Percentiles rank a stretch among this genome's conserved stretches.
Conservation (phyloP, 1,140 invertebrate genomes). For the Heliothis virescens region DNA sequence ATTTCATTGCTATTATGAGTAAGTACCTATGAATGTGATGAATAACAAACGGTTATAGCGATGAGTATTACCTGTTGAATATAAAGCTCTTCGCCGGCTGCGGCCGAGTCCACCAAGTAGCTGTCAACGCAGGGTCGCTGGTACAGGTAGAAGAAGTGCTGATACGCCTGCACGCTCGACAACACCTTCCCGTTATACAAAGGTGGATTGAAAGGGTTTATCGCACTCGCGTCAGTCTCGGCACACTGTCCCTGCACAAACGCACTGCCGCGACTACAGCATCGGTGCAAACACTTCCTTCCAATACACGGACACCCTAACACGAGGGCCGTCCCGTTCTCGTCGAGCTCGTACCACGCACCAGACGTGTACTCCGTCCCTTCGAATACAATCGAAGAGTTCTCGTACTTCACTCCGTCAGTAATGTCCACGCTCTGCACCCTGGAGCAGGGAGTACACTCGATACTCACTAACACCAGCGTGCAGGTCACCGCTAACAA, state of each 20-base stretch:
- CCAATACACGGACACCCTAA: slow-evolving; percentile 73
- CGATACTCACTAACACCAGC: slow-evolving; percentile 54
- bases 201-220: slow-evolving; percentile 71
- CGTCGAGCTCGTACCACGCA: slow-evolving; percentile 67
- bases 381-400: slow-evolving; percentile 67
- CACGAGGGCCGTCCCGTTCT: slow-evolving; percentile 52
- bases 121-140: slow-evolving; percentile 61
- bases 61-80: slow-evolving; percentile 68
- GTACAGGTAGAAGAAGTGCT: slow-evolving; percentile 74
- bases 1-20: too few relatives aligned
- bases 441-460: slow-evolving; percentile 63
- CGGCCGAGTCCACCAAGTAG: slow-evolving; percentile 69
- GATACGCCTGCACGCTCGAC: slow-evolving; percentile 58
- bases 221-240: slow-evolving; percentile 54
- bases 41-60: too few relatives aligned
- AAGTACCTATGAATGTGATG: too few relatives aligned
- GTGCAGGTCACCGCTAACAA: slow-evolving; percentile 51
- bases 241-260: slow-evolving; percentile 62
- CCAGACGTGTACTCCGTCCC: slow-evolving; percentile 64
- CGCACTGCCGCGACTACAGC: slow-evolving; percentile 62
- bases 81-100: slow-evolving; percentile 65
- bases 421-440: slow-evolving; percentile 73
- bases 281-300: slow-evolving; percentile 74
- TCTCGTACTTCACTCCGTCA: slow-evolving; percentile 58
- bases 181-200: slow-evolving; percentile 64